These are phyloP conservation scores for Enteromius radiatus DNA, from an alignment of 2,797 vertebrate genomes.

Conservation along the genomic window DNA sequence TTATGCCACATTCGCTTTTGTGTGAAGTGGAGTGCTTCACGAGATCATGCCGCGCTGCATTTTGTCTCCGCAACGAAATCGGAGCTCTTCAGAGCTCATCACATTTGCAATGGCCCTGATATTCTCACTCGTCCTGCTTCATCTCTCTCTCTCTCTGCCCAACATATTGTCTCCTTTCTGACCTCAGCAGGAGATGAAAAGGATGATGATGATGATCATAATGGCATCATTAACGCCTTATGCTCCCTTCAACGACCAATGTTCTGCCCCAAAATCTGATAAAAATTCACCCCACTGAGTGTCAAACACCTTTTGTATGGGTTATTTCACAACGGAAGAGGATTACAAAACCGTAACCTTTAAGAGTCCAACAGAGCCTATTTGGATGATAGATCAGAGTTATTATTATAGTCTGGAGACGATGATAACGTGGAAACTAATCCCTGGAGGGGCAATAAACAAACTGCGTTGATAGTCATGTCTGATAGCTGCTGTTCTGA, in stretches of 20 bases:
- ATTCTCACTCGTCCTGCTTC: conserved; percentile 16
- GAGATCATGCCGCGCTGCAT: neutral
- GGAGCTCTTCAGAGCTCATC: conserved; percentile 13
- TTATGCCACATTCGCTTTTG: neutral
- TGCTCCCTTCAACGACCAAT: conserved; percentile 30
- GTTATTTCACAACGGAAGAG: conserved; percentile 27
- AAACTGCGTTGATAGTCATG: conserved; percentile 26
- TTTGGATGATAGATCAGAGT: conserved; percentile 48
- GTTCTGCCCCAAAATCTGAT: conserved; percentile 35
- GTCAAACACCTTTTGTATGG: conserved; percentile 18
- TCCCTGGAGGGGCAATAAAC: conserved; percentile 42
- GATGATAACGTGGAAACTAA: conserved; percentile 45
- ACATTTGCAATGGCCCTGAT: conserved; percentile 8
- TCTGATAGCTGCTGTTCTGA: conserved; percentile 38
- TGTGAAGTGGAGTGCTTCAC: neutral
- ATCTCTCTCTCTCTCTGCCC: conserved; percentile 8
- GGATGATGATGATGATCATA: conserved; percentile 42
- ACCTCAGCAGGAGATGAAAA: conserved; percentile 37
- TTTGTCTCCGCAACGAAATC: conserved; percentile 13
- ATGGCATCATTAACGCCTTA: conserved; percentile 39
- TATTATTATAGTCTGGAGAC: conserved; percentile 43
- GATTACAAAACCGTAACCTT: conserved; percentile 49
- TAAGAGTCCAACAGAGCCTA: conserved; percentile 45
- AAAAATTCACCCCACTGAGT: conserved; percentile 32
- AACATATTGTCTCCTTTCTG: conserved; percentile 29